Percentiles rank a stretch among this genome's conserved stretches.
These are phyloP conservation scores for Polypedilum pembai DNA, from an alignment of 1,140 invertebrate genomes.

Conservation along the genomic window DNA sequence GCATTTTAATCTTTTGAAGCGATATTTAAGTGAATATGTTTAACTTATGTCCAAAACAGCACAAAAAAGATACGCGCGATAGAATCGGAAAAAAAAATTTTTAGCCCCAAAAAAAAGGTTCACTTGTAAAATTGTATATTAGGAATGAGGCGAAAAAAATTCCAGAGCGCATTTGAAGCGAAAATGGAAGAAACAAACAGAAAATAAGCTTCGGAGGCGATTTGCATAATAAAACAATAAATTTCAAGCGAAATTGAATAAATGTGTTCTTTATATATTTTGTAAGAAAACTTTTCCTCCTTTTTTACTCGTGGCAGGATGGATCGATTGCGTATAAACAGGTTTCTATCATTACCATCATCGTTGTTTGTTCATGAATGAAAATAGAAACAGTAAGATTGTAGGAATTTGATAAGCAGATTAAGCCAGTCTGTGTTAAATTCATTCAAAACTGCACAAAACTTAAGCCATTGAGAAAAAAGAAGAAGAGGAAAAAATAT, in stretches of 20 bases:
- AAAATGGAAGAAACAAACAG: constrained; percentile 3
- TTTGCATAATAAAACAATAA: constrained; percentile 24
- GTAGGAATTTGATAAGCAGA: background rate
- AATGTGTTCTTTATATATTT: constrained; percentile 24
- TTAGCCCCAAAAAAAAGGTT: background rate
- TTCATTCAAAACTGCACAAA: too few species aligned
- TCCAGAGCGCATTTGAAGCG: background rate
- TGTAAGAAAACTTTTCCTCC: background rate
- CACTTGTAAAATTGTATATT: too few species aligned
- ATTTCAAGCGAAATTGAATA: constrained; percentile 25
- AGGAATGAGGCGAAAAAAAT: background rate
- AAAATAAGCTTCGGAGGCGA: background rate
- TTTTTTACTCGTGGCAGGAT: background rate
- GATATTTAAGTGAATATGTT: background rate
- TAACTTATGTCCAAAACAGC: background rate
- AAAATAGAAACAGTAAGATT: background rate
- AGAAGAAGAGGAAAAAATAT: too few species aligned
- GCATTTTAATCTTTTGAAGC: constrained; percentile 24
- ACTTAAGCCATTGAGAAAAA: too few species aligned
- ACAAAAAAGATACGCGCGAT: background rate
- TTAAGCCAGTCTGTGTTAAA: background rate
- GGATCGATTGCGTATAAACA: constrained; percentile 6
- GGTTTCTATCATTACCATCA: background rate
- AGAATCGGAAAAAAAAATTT: background rate
- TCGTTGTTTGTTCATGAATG: background rate